These are phyloP conservation scores for Aythya fuligula DNA, from an alignment of 2,797 vertebrate genomes.

Conservation along the genomic window DNA sequence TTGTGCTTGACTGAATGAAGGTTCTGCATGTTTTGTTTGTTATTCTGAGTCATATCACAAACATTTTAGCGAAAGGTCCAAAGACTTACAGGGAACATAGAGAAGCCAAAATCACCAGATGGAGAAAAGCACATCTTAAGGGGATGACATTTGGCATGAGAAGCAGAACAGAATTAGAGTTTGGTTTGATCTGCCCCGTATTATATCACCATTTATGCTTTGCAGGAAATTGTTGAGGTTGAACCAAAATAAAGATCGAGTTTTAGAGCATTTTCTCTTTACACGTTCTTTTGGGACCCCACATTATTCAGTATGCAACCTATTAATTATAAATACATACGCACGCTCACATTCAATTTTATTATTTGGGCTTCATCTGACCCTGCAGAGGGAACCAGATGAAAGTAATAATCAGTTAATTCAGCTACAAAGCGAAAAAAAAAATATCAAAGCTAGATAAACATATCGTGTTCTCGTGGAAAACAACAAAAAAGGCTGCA, in stretches of 20 bases:
- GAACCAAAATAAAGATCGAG: slow-evolving; percentile 12
- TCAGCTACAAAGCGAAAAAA: slow-evolving; percentile 47
- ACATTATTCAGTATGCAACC: slow-evolving; percentile 32
- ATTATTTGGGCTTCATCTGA: slow-evolving; percentile 56
- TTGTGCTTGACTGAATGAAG: slow-evolving; percentile 42
- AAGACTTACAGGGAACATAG: slow-evolving; percentile 56
- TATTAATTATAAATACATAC: slow-evolving; percentile 61
- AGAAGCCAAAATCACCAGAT: slow-evolving; percentile 62
- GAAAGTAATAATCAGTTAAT: slow-evolving; percentile 64
- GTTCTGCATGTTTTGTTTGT: slow-evolving; percentile 73
- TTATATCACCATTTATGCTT: slow-evolving; percentile 15
- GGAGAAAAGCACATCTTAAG: slow-evolving; percentile 64
- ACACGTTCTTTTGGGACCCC: slow-evolving; percentile 26
- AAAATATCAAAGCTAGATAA: slow-evolving; percentile 62
- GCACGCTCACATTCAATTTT: slow-evolving; percentile 61
- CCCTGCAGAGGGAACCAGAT: slow-evolving; percentile 62
- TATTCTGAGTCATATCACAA: slow-evolving; percentile 80
- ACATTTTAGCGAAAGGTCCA: slow-evolving; percentile 73
- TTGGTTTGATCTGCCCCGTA: slow-evolving; percentile 28
- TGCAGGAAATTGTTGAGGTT: slow-evolving; percentile 36
- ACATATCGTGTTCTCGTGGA: slow-evolving; percentile 50
- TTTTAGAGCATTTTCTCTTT: slow-evolving; percentile 28
- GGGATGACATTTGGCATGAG: slow-evolving; percentile 53
- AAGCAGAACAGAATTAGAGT: slow-evolving; percentile 15
- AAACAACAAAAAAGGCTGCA: slow-evolving; percentile 53